Conservation (phyloP, 2,888 invertebrate species). For the Anarsia innoxiella region DNA sequence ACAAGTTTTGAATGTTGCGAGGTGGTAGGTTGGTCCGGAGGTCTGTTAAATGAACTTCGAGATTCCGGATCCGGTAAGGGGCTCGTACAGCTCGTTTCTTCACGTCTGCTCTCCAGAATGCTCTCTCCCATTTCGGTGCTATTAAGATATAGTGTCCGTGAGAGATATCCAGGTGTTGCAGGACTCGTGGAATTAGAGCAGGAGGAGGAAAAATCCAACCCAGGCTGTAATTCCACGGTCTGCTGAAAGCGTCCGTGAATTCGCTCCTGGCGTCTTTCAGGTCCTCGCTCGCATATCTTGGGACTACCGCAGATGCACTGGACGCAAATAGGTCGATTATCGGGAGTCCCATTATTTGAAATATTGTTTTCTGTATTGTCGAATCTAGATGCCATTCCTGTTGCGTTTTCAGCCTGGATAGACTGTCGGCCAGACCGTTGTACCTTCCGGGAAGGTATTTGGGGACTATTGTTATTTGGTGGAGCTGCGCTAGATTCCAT, state of each 20-base stretch:
- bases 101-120: slow-evolving; percentile 19
- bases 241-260: slow-evolving; percentile 16
- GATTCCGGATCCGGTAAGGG: slow-evolving; percentile 12
- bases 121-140: slow-evolving; percentile 17
- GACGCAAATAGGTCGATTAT: slow-evolving; percentile 15
- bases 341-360: slow-evolving; percentile 12
- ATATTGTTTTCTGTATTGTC: neutral
- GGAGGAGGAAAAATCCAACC: slow-evolving; percentile 16
- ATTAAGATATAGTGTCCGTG: neutral
- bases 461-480: neutral
- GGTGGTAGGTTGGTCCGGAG: slow-evolving; percentile 14
- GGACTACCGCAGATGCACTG: slow-evolving; percentile 11
- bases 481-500: neutral
- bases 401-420: neutral
- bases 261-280: slow-evolving; percentile 5
- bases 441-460: slow-evolving; percentile 1
- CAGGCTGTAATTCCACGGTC: slow-evolving; percentile 5
- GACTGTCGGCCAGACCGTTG: neutral
- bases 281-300: slow-evolving; percentile 13
- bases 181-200: slow-evolving; percentile 7
- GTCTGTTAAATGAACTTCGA: slow-evolving; percentile 14
- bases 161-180: neutral
- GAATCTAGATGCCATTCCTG: slow-evolving; percentile 1
- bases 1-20: slow-evolving; percentile 1
- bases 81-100: slow-evolving; percentile 7